These are phyloP conservation scores for Neoseiulus cucumeris DNA, from an alignment of 1,140 invertebrate species.

Conservation along the genomic window DNA sequence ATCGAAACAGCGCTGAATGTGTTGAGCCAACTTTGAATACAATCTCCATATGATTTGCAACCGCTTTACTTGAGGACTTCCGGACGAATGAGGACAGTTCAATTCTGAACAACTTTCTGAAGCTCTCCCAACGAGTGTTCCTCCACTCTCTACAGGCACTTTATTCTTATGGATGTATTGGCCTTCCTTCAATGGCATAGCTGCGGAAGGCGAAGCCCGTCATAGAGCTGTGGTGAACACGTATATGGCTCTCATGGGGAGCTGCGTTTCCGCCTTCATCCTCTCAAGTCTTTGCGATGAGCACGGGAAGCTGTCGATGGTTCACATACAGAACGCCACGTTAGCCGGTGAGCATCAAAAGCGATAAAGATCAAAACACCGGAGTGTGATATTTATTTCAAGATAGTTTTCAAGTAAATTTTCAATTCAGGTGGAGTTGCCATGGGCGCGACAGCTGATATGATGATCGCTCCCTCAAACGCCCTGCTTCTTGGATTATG, in stretches of 20 bases:
- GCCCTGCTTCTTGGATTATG: conserved; percentile 58
- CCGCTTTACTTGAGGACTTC: too few species aligned
- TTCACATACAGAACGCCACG: conserved; percentile 71
- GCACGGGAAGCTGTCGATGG: conserved; percentile 66
- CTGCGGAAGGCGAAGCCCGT: conserved; percentile 45
- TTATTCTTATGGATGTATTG: conserved; percentile 87
- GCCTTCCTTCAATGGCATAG: conserved; percentile 81
- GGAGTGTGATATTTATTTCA: neutral
- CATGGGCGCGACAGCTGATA: conserved; percentile 40
- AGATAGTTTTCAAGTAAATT: conserved; percentile 26
- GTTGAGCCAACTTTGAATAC: too few species aligned
- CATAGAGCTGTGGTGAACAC: conserved; percentile 79
- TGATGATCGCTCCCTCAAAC: conserved; percentile 65
- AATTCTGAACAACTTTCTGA: too few species aligned
- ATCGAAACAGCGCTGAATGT: too few species aligned
- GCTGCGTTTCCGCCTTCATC: conserved; percentile 60
- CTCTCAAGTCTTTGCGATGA: conserved; percentile 53
- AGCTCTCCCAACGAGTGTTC: too few species aligned
- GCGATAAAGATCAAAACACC: too few species aligned
- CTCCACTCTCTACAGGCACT: too few species aligned
- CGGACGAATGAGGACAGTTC: too few species aligned
- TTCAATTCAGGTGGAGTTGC: conserved; percentile 39
- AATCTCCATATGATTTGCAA: too few species aligned
- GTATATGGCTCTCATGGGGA: conserved; percentile 60
- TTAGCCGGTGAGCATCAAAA: conserved; percentile 49